Base-by-base conservation (phyloP, 2,113 vertebrate species). In the Etia nguti region DNA sequence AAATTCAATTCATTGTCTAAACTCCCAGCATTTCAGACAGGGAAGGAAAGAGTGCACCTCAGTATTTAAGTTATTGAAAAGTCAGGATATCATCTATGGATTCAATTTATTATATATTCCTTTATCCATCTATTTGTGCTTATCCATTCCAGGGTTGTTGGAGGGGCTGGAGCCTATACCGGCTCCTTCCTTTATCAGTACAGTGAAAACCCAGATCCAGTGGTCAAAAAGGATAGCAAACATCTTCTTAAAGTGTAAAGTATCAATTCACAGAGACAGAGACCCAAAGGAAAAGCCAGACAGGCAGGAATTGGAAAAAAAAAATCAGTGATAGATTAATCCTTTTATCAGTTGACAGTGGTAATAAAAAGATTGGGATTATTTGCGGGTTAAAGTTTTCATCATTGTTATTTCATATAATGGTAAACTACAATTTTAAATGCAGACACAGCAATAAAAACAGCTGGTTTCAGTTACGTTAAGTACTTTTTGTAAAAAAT, bases 361-460 rank as follows among this genome's bases (percentile, higher is more conserved):
- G 6, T 52, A 77, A 52, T 77, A 18, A 77, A 77, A 50, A 43
- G 4, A 77, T n/a, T 77, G 26, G 70, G 26, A 52, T 46, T 46
- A 77, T 77, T 77, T 34, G 6, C 12, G 4, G 26, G 73, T 52
- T 77, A 77, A 77, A 77, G 26, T 52, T 77, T 50, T 77, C 6
- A 52, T 77, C 52, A 52, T 34, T 77, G 73, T 34, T 77, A 77
- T 77, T 77, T 50, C 26, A 77, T 77, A 8, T 77, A 31, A 77
- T 65, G 10, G 34, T n/a, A 38, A 77, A 52, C 18, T 34, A 52
- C 31, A 0, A 77, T 77, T 48, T 18, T 31, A 77, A 77, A 52
- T 50, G 26, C 70, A 50, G 26, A 20, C 3, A 31, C 16, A n/a
- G 6, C 70, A 77, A 20, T 50, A 77, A 77, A 77, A 29, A 77